Base-by-base conservation (phyloP, 2,888 invertebrate species). In the Noctua janthe region DNA sequence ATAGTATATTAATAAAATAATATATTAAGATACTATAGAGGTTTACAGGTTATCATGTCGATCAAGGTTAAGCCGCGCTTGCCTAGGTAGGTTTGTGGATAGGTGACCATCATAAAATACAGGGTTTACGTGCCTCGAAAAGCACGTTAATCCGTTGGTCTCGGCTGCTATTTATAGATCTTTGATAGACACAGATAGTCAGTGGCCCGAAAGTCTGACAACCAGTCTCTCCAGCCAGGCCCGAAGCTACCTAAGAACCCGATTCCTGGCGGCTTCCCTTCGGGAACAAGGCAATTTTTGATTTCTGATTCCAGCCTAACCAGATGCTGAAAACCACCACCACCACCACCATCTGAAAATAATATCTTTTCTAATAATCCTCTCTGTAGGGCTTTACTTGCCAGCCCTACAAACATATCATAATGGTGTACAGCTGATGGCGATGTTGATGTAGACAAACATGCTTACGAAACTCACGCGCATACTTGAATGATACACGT, bases 391-490 rank as follows among this genome's bases (percentile, higher is more conserved):
- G 20, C 43, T 49, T 15, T 10, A 62, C 23, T 43, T 67, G 69
- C 6, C 75, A 88, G 66, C 85, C 85, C 75, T 86, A 71, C 10
- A 69, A 69, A 69, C 62, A 67, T 29, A 77, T 66, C 72, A 85
- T 71, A 88, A 85, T 78, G 62, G 85, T 66, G 86, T 80, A 73
- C 74, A 62, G 64, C 67, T 77, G 64, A 78, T 84, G 78, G 74
- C 43, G 71, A 83, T 71, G 74, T 83, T 84, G 86, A 85, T 81
- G 77, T 74, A 88, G 82, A 88, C 85, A 85, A 86, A 88, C 85
- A 85, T 64, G 82, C 85, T 86, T 86, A 86, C 85, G 88, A 88
- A 86, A 86, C 81, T 78, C 88, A 81, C 64, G 85, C 88, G 82
- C 85, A 86, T 85, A 78, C 81, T 80, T 87, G 72, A 85, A 76